These are phyloP conservation scores for Epinotia bilunana DNA, from an alignment of 2,888 invertebrate species.

Conservation along the genomic window DNA sequence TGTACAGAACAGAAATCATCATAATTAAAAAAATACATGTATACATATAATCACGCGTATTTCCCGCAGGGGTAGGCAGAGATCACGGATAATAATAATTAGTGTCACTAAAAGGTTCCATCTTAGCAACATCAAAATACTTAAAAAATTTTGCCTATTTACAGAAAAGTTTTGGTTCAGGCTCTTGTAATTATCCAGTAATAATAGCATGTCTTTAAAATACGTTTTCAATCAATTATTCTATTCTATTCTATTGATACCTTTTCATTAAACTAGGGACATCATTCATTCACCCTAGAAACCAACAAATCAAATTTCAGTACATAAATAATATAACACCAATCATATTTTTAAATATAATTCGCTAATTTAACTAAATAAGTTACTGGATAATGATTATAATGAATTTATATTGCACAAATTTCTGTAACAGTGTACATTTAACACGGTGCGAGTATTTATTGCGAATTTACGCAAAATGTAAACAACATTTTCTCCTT, in stretches of 20 bases:
- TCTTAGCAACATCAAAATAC: not conserved
- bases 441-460: not conserved
- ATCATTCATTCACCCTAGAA: slow-evolving; percentile 19
- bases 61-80: not conserved
- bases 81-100: not conserved
- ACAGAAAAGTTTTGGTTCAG: not conserved
- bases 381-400: slow-evolving; percentile 38
- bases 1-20: too few species aligned
- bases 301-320: slow-evolving; percentile 5
- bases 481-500: too few species aligned
- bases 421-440: slow-evolving; percentile 36
- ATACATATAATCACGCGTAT: too few species aligned
- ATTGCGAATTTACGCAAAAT: too few species aligned
- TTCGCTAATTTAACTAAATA: slow-evolving; percentile 39
- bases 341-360: slow-evolving; percentile 32
- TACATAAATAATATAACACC: slow-evolving; percentile 37
- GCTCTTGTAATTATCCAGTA: too few species aligned
- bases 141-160: not conserved
- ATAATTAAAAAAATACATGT: too few species aligned
- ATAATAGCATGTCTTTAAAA: too few species aligned
- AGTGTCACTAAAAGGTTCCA: not conserved
- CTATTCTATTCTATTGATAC: not conserved
- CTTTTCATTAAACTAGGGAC: not conserved
- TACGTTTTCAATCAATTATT: too few species aligned
- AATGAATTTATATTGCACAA: slow-evolving; percentile 41